These are phyloP conservation scores for Carcinoscorpius rotundicauda DNA, from an alignment of 1,140 invertebrate genomes.

Conservation along the genomic window DNA sequence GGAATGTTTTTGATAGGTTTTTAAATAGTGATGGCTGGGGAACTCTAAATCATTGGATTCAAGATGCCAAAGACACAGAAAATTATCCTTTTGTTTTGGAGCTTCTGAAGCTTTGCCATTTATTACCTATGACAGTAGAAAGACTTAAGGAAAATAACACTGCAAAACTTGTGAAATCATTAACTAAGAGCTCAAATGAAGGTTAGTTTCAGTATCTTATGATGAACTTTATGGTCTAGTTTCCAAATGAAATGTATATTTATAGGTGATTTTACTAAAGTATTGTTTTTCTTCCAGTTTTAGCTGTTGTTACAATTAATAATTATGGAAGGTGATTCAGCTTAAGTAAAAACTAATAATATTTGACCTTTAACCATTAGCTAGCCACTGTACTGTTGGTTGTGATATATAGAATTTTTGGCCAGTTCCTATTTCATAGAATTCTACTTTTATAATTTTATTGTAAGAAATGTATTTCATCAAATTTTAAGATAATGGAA, in stretches of 20 bases:
- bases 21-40: slow-evolving; percentile 83
- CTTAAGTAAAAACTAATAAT: too few species aligned
- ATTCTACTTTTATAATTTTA: too few species aligned
- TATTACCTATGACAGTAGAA: slow-evolving; percentile 77
- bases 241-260: slow-evolving; percentile 3
- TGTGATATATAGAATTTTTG: too few species aligned
- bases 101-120: slow-evolving; percentile 62
- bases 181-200: slow-evolving; percentile 65
- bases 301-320: background rate
- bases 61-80: slow-evolving; percentile 63
- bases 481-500: too few species aligned
- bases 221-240: background rate
- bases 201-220: slow-evolving; percentile 38
- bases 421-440: too few species aligned
- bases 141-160: slow-evolving; percentile 78
- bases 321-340: background rate
- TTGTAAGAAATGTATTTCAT: too few species aligned
- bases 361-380: too few species aligned
- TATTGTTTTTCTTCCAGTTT: background rate
- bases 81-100: slow-evolving; percentile 77
- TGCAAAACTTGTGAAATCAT: slow-evolving; percentile 76
- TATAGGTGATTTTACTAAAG: too few species aligned
- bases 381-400: too few species aligned
- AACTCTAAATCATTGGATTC: slow-evolving; percentile 72
- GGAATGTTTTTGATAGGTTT: slow-evolving; percentile 44